A percentile compares a stretch with the other conserved stretches of the same genome.
phyloP scores from a whole-genome alignment of 1,140 invertebrate genomes.

The Globodera ellingtonae region DNA sequence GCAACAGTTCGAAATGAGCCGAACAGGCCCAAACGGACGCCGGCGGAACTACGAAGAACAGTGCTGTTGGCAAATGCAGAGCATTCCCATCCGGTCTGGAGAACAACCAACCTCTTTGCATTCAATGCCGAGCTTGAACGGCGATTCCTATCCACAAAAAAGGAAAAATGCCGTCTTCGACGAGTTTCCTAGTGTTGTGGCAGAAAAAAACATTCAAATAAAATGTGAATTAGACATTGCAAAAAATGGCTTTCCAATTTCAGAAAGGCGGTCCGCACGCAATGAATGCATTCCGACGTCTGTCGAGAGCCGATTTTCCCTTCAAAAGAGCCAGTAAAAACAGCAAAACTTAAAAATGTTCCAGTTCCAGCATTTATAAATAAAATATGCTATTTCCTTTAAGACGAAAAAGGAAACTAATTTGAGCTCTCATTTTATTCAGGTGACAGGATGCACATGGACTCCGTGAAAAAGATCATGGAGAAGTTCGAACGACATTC shows the following conservation, averaged over 20 bases:
- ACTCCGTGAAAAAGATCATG: slow-evolving; percentile 37
- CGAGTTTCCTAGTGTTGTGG: too few species aligned
- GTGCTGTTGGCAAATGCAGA: slow-evolving; percentile 27
- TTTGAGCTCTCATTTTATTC: background rate
- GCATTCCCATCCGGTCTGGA: slow-evolving; percentile 7
- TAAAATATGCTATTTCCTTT: too few species aligned
- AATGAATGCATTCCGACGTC: slow-evolving; percentile 47
- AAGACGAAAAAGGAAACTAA: too few species aligned
- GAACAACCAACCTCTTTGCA: background rate
- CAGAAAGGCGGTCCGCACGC: slow-evolving; percentile 39
- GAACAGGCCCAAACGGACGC: slow-evolving; percentile 32
- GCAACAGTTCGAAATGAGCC: slow-evolving; percentile 37
- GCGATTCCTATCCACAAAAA: too few species aligned
- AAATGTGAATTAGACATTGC: too few species aligned
- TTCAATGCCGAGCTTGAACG: too few species aligned
- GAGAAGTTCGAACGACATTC: slow-evolving; percentile 54
- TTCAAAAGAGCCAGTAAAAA: slow-evolving; percentile 51
- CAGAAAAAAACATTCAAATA: too few species aligned
- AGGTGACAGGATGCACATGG: slow-evolving; percentile 23
- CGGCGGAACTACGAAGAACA: slow-evolving; percentile 33
- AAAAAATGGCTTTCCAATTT: slow-evolving; percentile 1
- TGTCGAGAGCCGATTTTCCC: slow-evolving; percentile 49
- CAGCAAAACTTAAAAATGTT: background rate
- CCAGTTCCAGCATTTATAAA: background rate
- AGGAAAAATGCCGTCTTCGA: too few species aligned